Base-by-base conservation (phyloP, 2,888 invertebrate species). In the Cinara cedri region DNA sequence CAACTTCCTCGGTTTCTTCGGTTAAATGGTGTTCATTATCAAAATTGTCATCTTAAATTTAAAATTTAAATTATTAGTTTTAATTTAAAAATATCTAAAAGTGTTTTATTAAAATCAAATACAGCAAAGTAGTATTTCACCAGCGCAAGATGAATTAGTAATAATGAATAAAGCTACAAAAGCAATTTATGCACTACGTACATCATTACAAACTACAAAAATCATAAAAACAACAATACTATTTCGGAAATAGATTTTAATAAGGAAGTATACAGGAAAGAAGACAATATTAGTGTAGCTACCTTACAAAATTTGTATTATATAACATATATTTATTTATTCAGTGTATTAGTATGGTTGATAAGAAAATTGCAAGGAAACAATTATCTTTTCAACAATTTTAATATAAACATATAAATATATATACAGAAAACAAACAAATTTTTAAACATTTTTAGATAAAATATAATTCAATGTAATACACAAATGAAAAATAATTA, bases 351-450 rank as follows among this genome's bases (percentile, higher is more conserved):
- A 74, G 4, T 63, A 74, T 8, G 3, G 34, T 6, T 16, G 24
- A 60, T n/a, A 34, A 78, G 70, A 70, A 3, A 70, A 70, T 78
- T 62, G 70, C 68, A 78, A 78, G 78, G 78, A 78, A 57, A 51
- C 70, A 70, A 70, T 70, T 62, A 51, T 54, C 70, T 62, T 42
- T 4, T 70, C 54, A 75, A 9, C 19, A 51, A 51, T 74, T 34
- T 11, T 74, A 62, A 62, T 21, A 74, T 51, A 46, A 3, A 19
- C 46, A 14, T 13, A 14, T 16, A 46, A 13, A 60, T 26, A 34
- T 34, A 60, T 13, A 8, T n/a, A 21, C 13, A 24, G 16, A 42
- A 49, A n/a, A 8, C 8, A 34, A 3, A 34, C 6, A 3, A 34
- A 34, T 49, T 8, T 63, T 19, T 9, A 44, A 19, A 19, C 19